These are phyloP conservation scores for Ochlodes sylvanus DNA, from an alignment of 2,888 invertebrate species.

Conservation along the genomic window DNA sequence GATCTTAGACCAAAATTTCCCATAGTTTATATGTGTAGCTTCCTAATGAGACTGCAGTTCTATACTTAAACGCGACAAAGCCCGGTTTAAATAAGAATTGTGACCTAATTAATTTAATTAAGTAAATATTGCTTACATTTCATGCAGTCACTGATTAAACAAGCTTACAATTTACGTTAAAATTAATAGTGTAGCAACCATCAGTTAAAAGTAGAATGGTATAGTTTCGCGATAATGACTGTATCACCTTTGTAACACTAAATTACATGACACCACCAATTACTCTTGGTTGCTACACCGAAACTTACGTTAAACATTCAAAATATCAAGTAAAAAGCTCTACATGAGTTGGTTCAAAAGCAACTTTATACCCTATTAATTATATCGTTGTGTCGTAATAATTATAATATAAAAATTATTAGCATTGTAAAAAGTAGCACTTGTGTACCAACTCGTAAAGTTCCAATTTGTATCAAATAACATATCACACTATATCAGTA, in stretches of 20 bases:
- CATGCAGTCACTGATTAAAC: conserved; percentile 20
- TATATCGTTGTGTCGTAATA: not conserved
- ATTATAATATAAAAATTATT: not conserved
- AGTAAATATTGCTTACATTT: conserved; percentile 22
- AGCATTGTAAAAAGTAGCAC: conserved; percentile 23
- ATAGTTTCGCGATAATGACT: too few species aligned
- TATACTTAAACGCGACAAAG: not conserved
- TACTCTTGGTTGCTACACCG: not conserved
- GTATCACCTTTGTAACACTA: not conserved
- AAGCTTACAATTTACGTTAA: conserved; percentile 15
- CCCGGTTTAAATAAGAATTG: not conserved
- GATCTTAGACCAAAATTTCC: too few species aligned
- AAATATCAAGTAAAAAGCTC: conserved; percentile 25
- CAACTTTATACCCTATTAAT: conserved; percentile 17
- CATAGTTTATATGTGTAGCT: too few species aligned
- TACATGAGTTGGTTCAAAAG: conserved; percentile 20
- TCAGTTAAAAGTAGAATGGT: not conserved
- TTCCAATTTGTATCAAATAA: conserved; percentile 40
- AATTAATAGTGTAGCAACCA: not conserved
- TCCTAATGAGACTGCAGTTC: not conserved
- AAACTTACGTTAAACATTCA: conserved; percentile 10
- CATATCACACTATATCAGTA: conserved; percentile 34
- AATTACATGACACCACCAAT: not conserved
- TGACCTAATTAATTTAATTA: conserved; percentile 11
- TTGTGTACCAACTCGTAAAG: conserved; percentile 21